Base-by-base conservation (phyloP, 2,888 invertebrate genomes). In the Acleris cristana region DNA sequence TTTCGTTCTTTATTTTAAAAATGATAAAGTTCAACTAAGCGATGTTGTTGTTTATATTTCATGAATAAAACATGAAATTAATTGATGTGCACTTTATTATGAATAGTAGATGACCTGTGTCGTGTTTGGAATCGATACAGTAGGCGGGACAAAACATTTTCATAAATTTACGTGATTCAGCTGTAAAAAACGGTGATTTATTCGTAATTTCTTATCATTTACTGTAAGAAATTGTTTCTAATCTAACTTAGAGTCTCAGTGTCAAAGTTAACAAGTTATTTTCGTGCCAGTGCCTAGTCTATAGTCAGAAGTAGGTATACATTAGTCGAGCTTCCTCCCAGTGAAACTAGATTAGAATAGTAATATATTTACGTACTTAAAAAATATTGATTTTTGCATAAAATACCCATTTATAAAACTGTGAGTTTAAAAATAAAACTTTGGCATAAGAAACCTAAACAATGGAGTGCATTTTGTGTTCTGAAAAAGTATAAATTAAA, bases 41-140 rank as follows among this genome's bases (percentile, higher is more conserved):
- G 60, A 69, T 79, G 76, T 70, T 73, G 76, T 74, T 79, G 77
- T 74, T 78, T 74, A 74, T 66, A 66, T 79, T 80, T 84, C 73
- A 83, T 86, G 82, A 86, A 80, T 85, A 82, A 87, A 85, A 86
- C 79, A 82, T 76, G 73, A 78, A 76, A 74, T 74, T 75, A 76
- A 72, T 69, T 69, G 59, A 59, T 59, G 56, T 62, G 63, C 54
- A 74, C 71, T 54, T 30, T 44, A 60, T 60, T 62, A 61, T 64
- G 65, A 65, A 64, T 48, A 58, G 65, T 67, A 30, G 55, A 66
- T 69, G 70, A 56, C 65, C 63, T 61, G 71, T 69, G 70, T 74
- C 72, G 69, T 63, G 58, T 51, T 64, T 53, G 70, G 65, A 40
- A 63, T 51, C 68, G 55, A 58, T 64, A 69, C 65, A 65, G 64